A percentile compares a stretch with the other conserved stretches of the same genome.
phyloP scores from a whole-genome alignment of 2,113 vertebrate genomes.

The Clarias magur region DNA sequence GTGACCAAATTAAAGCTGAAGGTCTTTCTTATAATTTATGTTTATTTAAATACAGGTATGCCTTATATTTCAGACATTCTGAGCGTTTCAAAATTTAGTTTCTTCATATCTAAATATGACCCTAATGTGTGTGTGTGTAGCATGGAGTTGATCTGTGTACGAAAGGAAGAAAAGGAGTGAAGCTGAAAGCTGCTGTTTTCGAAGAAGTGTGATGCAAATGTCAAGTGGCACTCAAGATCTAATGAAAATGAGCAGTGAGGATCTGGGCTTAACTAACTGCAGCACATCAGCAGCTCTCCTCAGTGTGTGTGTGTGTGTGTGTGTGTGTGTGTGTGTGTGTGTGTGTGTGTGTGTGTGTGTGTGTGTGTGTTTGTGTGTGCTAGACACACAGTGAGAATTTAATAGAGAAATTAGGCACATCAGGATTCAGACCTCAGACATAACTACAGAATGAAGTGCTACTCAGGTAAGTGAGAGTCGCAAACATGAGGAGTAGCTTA shows the following conservation, averaged over 20 bases:
- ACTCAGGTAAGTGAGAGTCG: too few relatives aligned
- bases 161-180: neutral
- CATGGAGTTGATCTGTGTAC: neutral
- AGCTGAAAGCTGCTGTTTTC: neutral
- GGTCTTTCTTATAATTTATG: neutral
- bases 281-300: neutral
- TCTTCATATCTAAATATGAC: neutral
- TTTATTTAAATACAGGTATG: neutral
- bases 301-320: neutral
- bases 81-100: neutral
- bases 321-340: neutral
- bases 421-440: too few relatives aligned
- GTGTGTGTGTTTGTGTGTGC: neutral
- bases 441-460: neutral
- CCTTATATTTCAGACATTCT: neutral
- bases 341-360: neutral
- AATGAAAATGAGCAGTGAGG: constrained; percentile 73
- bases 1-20: neutral
- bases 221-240: constrained; percentile 77
- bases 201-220: constrained; percentile 63
- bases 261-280: neutral
- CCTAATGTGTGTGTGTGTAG: neutral
- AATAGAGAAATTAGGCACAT: too few relatives aligned
- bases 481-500: too few relatives aligned
- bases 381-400: too few relatives aligned